Conservation (phyloP, 2,888 invertebrate species). For the Andrena fulva region DNA sequence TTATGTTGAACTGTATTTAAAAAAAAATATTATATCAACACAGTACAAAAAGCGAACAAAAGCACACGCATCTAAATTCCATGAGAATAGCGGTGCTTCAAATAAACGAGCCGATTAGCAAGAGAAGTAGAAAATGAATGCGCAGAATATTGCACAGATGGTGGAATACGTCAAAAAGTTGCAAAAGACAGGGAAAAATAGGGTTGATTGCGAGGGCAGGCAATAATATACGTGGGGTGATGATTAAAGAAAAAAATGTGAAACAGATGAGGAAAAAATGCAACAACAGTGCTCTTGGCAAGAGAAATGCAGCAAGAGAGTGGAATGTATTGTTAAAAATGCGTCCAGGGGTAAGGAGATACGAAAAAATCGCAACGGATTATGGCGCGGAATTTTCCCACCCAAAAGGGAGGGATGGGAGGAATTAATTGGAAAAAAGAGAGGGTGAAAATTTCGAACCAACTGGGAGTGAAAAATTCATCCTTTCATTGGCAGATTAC, state of each 20-base stretch:
- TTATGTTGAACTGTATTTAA: too few species aligned
- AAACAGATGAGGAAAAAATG: constrained; percentile 10
- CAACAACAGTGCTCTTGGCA: constrained; percentile 2
- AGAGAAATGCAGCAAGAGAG: constrained; percentile 25
- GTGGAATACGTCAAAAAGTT: not conserved
- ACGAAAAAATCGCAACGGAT: constrained; percentile 10
- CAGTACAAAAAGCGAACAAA: too few species aligned
- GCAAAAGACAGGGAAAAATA: not conserved
- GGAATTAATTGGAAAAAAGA: not conserved
- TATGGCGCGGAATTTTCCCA: not conserved
- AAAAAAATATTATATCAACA: too few species aligned
- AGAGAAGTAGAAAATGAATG: not conserved
- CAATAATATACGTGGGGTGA: constrained; percentile 1
- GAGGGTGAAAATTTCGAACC: constrained; percentile 12
- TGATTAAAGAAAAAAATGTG: constrained; percentile 11
- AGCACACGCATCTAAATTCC: not conserved
- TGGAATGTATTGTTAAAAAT: constrained; percentile 26
- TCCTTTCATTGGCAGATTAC: constrained; percentile 64
- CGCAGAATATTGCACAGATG: not conserved
- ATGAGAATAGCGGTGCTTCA: not conserved
- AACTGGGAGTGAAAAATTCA: constrained; percentile 57
- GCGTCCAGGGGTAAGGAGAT: constrained; percentile 7
- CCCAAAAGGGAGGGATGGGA: not conserved
- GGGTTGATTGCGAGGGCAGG: not conserved
- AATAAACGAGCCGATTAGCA: not conserved